phyloP scores from a whole-genome alignment of 2,888 invertebrate genomes.

The Pachliopta kotzebuea region DNA sequence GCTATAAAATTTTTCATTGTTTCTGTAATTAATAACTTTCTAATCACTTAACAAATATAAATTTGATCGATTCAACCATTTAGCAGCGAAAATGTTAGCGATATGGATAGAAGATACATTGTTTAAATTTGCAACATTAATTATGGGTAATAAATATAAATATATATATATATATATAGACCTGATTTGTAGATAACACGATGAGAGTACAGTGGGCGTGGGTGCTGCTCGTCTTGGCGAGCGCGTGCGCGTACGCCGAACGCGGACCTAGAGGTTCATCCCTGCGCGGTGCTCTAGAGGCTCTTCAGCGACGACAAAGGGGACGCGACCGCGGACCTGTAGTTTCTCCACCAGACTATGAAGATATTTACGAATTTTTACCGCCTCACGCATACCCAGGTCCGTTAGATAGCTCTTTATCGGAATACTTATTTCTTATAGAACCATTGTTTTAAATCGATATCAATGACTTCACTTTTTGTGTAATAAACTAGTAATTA shows the following conservation, averaged over 20 bases:
- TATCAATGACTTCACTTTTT: not conserved
- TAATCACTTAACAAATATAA: too few species aligned
- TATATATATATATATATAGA: slow-evolving; percentile 1
- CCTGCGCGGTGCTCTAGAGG: slow-evolving; percentile 75
- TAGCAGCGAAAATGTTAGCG: too few species aligned
- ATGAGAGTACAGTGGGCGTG: slow-evolving; percentile 61
- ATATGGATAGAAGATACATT: too few species aligned
- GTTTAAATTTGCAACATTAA: too few species aligned
- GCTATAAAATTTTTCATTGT: too few species aligned
- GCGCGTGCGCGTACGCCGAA: slow-evolving; percentile 42
- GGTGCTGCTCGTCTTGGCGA: slow-evolving; percentile 44
- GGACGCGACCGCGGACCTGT: slow-evolving; percentile 55
- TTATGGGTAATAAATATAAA: too few species aligned
- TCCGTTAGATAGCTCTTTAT: slow-evolving; percentile 33
- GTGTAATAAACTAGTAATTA: not conserved
- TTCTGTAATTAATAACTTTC: too few species aligned
- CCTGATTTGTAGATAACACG: too few species aligned
- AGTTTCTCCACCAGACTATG: slow-evolving; percentile 59
- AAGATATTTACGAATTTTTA: slow-evolving; percentile 63
- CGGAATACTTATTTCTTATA: not conserved
- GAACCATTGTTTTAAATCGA: not conserved
- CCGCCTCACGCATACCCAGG: slow-evolving; percentile 67
- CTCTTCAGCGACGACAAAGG: slow-evolving; percentile 75
- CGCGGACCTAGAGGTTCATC: slow-evolving; percentile 66
- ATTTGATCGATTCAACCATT: too few species aligned